Base-by-base conservation (phyloP, 1,140 invertebrate species). In the Mercenaria mercenaria region DNA sequence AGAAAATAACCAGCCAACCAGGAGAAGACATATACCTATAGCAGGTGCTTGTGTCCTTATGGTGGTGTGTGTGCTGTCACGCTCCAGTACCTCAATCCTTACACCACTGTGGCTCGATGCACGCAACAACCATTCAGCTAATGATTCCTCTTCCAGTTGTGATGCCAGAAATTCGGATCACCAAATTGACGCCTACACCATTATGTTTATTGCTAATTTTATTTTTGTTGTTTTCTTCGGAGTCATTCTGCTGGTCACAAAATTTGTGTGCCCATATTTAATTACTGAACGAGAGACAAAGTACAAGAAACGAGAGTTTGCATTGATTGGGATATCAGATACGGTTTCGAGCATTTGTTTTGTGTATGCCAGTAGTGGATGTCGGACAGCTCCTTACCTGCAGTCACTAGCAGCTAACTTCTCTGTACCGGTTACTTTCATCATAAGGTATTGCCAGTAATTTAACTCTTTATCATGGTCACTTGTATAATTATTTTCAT, bases 381-480 rank as follows among this genome's bases (percentile, higher is more conserved):
- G 64, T 43, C 88, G 92, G n/a, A 92, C 92, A 88, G 90, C 92
- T n/a, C 92, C 92, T 8, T 92, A 92, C 64, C 59, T 92, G 32
- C 92, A 91, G 88, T 90, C 92, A 26, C 0, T 92, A 50, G 89
- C 89, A 20, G 83, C 87, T 20, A 92, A 92, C 67, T 91, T 92
- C 64, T 74, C 85, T 34, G 88, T 92, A 67, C 92, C 92, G 47
- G 89, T 91, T 13, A 92, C 92, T 34, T 92, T 92, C 80, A 61
- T 92, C 10, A 88, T 90, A 29, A 92, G 92, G 90, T 92, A 86
- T 80, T n/a, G 39, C 59, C 61, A 56, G 18, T 56, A 41, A 76
- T 64, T 11, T 72, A 52, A 26, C n/a, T 18, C 61, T n/a, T n/a
- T n/a, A n/a, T n/a, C n/a, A n/a, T 29, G 41, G 8, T 26, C 0